Evolutionary conservation across 1,140 invertebrate species (phyloP).

Genomic region (Goniozus legneri): DNA sequence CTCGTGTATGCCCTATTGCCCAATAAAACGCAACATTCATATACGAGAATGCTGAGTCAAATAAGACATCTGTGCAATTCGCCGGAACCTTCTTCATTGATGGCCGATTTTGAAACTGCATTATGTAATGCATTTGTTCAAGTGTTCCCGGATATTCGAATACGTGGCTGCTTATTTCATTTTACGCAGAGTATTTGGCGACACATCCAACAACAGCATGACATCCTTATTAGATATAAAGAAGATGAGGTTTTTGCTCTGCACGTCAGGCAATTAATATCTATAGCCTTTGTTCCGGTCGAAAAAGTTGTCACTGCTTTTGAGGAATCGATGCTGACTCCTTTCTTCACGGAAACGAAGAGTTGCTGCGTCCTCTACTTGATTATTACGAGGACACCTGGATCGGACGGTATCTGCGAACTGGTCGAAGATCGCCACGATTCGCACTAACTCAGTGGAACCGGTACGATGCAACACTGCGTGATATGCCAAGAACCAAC

Average conservation of each 20-base stretch:
- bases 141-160: conserved; percentile 2
- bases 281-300: conserved; percentile 11
- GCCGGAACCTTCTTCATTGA: not conserved
- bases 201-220: conserved; percentile 8
- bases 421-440: conserved; percentile 6
- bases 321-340: conserved; percentile 2
- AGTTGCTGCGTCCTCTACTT: not conserved
- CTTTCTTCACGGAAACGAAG: not conserved
- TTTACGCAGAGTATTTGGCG: conserved; percentile 15
- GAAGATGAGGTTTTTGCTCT: conserved; percentile 11
- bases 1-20: not conserved
- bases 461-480: not conserved
- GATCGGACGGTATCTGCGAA: conserved; percentile 7
- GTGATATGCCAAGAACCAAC: conserved; percentile 6
- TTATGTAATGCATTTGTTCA: conserved; percentile 6
- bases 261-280: conserved; percentile 1
- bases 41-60: not conserved
- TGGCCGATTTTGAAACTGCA: conserved; percentile 13
- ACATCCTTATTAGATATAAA: conserved; percentile 3
- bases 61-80: not conserved
- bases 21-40: not conserved
- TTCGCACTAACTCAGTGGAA: conserved; percentile 10
- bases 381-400: conserved; percentile 14
- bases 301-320: conserved; percentile 3
- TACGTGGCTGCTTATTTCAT: conserved; percentile 17